phyloP scores from a whole-genome alignment of 2,797 vertebrate species.

The Lutjanus campechanus region DNA sequence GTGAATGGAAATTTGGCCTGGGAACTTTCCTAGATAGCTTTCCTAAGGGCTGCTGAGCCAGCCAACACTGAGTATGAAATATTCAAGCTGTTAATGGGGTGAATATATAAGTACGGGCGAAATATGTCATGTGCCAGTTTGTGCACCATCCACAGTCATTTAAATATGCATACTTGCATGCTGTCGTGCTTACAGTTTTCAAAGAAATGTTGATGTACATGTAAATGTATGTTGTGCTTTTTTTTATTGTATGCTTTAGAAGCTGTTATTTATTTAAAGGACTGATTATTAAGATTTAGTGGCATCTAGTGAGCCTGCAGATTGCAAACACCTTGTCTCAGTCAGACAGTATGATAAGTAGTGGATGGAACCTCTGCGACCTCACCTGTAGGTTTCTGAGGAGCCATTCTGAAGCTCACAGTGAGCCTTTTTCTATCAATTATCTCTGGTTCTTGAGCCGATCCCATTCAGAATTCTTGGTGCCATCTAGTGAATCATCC shows the following conservation, averaged over 20 bases:
- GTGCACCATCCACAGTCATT: not conserved
- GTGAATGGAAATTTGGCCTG: constrained; percentile 3
- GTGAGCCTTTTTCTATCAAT: no score
- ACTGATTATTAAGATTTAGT: no score
- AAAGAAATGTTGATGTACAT: not conserved
- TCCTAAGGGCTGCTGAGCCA: not conserved
- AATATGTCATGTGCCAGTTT: not conserved
- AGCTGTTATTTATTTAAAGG: not conserved
- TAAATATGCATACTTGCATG: not conserved
- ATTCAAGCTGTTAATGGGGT: not conserved
- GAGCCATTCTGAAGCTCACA: no score
- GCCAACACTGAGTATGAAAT: not conserved
- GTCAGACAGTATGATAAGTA: no score
- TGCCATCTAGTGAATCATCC: no score
- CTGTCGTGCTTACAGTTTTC: not conserved
- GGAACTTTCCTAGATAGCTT: not conserved
- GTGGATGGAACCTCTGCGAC: no score
- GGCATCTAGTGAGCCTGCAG: no score
- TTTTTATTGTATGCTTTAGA: not conserved
- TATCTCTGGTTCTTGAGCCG: no score
- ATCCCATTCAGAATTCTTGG: no score
- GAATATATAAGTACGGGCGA: not conserved
- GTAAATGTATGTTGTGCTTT: not conserved
- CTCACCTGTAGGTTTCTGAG: no score
- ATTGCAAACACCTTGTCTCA: no score